Conservation (phyloP, 2,797 vertebrate genomes). For the Rachycentron canadum region DNA sequence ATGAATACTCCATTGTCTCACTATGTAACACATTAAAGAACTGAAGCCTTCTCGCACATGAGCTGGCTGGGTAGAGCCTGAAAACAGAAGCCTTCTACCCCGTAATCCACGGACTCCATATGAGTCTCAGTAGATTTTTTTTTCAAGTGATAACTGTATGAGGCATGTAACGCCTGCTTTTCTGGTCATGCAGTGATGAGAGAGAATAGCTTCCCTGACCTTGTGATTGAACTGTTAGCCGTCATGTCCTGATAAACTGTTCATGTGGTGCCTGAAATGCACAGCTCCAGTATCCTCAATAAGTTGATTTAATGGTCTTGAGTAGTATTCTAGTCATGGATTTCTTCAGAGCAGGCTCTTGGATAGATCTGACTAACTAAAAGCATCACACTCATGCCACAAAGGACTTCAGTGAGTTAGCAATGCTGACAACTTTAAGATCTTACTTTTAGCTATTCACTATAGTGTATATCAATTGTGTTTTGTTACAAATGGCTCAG, state of each 20-base stretch:
- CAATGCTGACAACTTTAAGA: constrained; percentile 63
- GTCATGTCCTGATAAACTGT: constrained; percentile 67
- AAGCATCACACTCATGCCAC: constrained; percentile 68
- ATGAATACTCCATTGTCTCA: constrained; percentile 78
- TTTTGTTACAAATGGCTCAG: constrained; percentile 84
- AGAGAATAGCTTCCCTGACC: constrained; percentile 66
- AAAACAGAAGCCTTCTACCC: constrained; percentile 59
- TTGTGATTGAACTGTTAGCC: constrained; percentile 70
- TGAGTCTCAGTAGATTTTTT: constrained; percentile 56
- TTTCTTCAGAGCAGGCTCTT: constrained; percentile 87
- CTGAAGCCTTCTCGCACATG: constrained; percentile 75
- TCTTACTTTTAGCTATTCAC: constrained; percentile 67
- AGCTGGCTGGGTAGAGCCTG: constrained; percentile 72
- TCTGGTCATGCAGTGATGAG: constrained; percentile 62
- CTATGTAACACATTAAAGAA: constrained; percentile 77
- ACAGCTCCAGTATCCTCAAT: constrained; percentile 65
- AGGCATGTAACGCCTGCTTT: constrained; percentile 60
- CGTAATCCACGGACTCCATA: constrained; percentile 44
- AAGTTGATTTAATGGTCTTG: constrained; percentile 66
- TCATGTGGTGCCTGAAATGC: constrained; percentile 75
- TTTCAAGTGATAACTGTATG: constrained; percentile 56
- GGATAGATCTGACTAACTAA: constrained; percentile 82
- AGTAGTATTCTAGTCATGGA: constrained; percentile 79
- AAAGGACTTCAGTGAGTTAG: constrained; percentile 64
- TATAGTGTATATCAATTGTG: constrained; percentile 77